Percentiles rank a stretch among this genome's conserved stretches.
Conservation (phyloP, 2,113 vertebrate genomes). For the Taxidea taxus region DNA sequence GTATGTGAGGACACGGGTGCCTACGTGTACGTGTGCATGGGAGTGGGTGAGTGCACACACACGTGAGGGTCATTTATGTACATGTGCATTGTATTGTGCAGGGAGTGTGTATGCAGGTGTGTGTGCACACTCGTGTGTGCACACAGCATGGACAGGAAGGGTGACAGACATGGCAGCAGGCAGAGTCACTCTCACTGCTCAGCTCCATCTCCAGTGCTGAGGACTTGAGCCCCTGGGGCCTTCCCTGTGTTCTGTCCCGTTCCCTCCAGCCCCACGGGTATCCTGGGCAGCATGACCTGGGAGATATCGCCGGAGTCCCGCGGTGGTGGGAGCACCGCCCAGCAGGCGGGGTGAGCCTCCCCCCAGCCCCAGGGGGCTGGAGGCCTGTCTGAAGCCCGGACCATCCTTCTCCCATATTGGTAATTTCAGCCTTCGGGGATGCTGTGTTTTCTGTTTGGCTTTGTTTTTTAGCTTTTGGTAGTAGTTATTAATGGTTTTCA, state of each 20-base stretch:
- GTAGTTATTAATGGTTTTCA: slow-evolving; percentile 81
- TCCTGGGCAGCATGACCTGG: background rate
- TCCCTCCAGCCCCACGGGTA: fast-evolving
- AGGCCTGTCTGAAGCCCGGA: background rate
- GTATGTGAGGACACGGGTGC: fast-evolving
- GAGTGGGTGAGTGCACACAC: too few relatives aligned
- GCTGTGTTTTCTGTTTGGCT: slow-evolving; percentile 42
- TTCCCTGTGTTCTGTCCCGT: fast-evolving
- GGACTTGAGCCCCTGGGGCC: fast-evolving
- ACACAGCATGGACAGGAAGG: background rate
- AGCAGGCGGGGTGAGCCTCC: background rate
- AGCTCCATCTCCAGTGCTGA: fast-evolving
- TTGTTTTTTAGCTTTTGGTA: slow-evolving; percentile 53
- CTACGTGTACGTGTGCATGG: background rate
- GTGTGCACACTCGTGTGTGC: fast-evolving
- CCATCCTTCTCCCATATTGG: background rate
- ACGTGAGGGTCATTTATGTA: fast-evolving
- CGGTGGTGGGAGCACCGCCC: fast-evolving
- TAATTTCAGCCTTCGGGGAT: slow-evolving; percentile 52
- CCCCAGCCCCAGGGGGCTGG: slow-evolving; percentile 20
- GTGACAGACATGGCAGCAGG: fast-evolving
- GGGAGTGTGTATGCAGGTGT: background rate
- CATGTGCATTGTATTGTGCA: too few relatives aligned
- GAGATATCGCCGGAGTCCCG: too few relatives aligned
- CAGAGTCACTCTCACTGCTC: fast-evolving